Evolutionary conservation across 2,888 invertebrate species (phyloP).

Genomic region (Tachina lurida): DNA sequence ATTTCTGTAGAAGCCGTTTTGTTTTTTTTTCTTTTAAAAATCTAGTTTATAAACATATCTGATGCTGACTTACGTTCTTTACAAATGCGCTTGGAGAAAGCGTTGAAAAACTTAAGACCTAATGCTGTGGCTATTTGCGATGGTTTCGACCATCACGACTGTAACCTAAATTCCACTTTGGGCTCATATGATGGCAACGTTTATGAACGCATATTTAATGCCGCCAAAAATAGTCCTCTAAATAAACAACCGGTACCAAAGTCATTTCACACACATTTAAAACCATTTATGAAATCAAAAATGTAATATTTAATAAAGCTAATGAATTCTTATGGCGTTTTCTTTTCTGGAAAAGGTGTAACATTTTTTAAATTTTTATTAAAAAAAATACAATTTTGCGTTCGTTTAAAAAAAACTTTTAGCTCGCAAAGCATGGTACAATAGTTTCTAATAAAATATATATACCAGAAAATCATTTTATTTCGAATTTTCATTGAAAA

Average conservation of each 20-base stretch:
- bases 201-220: constrained; percentile 90
- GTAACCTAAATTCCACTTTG: constrained; percentile 88
- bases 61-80: constrained; percentile 81
- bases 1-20: neutral
- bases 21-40: neutral
- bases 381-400: no score
- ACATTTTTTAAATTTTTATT: no score
- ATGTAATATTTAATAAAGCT: constrained; percentile 83
- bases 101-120: constrained; percentile 89
- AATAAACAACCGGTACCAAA: constrained; percentile 91
- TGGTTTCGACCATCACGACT: constrained; percentile 93
- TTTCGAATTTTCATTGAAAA: no score
- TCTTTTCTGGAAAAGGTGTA: no score
- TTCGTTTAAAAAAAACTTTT: no score
- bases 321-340: no score
- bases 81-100: constrained; percentile 88
- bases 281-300: constrained; percentile 91
- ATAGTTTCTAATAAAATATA: no score
- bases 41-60: constrained; percentile 73
- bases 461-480: no score
- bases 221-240: constrained; percentile 91
- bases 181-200: constrained; percentile 93
- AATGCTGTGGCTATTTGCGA: constrained; percentile 96
- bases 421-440: no score
- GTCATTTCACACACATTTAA: constrained; percentile 87